Conservation (phyloP, 2,113 vertebrate species). For the Syngnathus scovelli region DNA sequence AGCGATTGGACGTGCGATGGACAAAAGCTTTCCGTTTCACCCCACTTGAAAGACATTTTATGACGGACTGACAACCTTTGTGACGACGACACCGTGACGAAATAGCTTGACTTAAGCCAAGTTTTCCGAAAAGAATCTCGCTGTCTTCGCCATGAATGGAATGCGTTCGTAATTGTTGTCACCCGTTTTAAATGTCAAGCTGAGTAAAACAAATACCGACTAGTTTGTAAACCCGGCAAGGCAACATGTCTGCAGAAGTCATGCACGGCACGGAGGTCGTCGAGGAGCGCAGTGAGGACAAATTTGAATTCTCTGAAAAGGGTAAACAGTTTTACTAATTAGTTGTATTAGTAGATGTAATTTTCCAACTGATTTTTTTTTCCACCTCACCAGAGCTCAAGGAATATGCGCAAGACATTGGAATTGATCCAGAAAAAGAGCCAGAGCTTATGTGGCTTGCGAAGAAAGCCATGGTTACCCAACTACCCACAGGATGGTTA, state of each 20-base stretch:
- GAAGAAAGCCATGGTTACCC: conserved; percentile 81
- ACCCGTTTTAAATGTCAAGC: neutral
- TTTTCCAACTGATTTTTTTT: neutral
- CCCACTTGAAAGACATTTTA: neutral
- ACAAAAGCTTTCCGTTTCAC: neutral
- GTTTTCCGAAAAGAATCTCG: neutral
- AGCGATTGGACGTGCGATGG: neutral
- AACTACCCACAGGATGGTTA: conserved; percentile 81
- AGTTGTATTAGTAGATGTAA: neutral
- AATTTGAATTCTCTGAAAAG: neutral
- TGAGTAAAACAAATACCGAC: too few relatives aligned
- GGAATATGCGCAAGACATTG: conserved; percentile 80
- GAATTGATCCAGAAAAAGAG: conserved; percentile 84
- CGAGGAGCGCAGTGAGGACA: neutral
- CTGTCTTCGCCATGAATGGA: neutral
- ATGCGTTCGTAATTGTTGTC: neutral
- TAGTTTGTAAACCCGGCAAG: neutral
- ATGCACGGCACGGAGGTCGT: neutral
- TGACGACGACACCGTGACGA: neutral
- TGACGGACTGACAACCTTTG: neutral
- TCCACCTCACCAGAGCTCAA: conserved; percentile 75
- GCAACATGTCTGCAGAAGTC: neutral
- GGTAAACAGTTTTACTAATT: neutral
- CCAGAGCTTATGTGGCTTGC: conserved; percentile 88
- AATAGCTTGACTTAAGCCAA: neutral